Percentiles rank a stretch among this genome's conserved stretches.
phyloP scores from a whole-genome alignment of 2,113 vertebrate species.

The Odobenus rosmarus region DNA sequence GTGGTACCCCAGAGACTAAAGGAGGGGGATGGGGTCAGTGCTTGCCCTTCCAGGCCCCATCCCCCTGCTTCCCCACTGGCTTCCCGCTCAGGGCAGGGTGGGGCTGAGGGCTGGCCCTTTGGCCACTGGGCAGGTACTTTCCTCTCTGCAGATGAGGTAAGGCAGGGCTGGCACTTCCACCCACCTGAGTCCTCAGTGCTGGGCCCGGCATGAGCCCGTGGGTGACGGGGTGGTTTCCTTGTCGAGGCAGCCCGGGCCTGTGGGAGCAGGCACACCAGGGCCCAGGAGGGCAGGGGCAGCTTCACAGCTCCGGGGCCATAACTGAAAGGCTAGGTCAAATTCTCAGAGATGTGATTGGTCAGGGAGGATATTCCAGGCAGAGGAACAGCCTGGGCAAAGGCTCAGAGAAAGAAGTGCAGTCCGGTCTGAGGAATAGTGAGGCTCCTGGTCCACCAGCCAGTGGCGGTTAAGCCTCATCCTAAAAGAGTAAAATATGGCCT shows the following conservation, averaged over 20 bases:
- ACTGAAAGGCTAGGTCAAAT: background rate
- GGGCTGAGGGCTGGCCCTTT: background rate
- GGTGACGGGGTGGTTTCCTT: background rate
- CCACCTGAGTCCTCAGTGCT: background rate
- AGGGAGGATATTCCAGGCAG: background rate
- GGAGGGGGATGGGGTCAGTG: accelerated
- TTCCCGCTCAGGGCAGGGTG: background rate
- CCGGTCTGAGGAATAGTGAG: background rate
- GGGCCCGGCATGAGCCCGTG: too few species aligned
- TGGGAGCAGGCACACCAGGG: background rate
- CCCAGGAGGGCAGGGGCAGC: background rate
- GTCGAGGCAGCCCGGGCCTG: too few species aligned
- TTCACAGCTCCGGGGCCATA: background rate
- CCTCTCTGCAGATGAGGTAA: background rate
- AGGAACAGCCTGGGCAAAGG: background rate
- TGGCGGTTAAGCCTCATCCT: background rate
- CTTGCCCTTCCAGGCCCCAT: background rate
- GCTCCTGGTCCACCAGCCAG: background rate
- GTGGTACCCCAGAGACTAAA: background rate
- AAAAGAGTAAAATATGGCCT: background rate
- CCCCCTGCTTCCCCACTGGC: accelerated
- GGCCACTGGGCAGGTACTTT: constrained; percentile 40
- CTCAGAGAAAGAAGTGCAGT: background rate
- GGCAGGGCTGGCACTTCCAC: background rate
- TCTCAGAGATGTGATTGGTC: background rate